Evolutionary conservation across 2,888 invertebrate species (phyloP).

Genomic region (Melolontha melolontha): DNA sequence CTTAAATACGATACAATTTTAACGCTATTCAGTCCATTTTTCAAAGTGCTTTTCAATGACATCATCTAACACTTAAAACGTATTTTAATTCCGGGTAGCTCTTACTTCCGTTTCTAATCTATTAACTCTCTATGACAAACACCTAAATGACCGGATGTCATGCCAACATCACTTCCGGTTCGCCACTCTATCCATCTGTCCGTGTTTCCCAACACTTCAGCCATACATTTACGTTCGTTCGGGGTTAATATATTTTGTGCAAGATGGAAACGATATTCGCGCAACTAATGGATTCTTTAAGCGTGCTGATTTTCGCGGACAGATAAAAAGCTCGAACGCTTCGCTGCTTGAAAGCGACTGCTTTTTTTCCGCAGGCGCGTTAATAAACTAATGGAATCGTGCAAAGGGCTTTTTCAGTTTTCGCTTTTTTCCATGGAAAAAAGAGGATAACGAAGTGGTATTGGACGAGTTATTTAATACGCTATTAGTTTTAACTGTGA

Average conservation of each 20-base stretch:
- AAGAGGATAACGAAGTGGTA: no score
- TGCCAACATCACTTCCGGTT: not conserved
- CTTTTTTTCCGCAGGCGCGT: not conserved
- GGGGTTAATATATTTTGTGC: no score
- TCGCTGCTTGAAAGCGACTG: not conserved
- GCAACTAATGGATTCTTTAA: conserved; percentile 19
- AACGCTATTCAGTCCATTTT: no score
- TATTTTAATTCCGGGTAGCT: not conserved
- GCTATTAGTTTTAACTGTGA: no score
- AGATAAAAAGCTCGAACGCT: conserved; percentile 14
- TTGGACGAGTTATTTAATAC: no score
- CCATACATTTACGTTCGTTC: not conserved
- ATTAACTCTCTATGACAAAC: not conserved
- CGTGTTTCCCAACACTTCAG: not conserved
- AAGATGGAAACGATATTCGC: not conserved
- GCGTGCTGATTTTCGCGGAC: conserved; percentile 12
- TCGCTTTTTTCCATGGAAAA: not conserved
- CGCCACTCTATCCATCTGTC: not conserved
- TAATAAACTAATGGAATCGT: conserved; percentile 30
- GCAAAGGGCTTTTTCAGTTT: not conserved
- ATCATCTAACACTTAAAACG: no score
- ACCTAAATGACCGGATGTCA: conserved; percentile 23
- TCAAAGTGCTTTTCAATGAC: no score
- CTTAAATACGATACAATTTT: no score
- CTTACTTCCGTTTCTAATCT: conserved; percentile 10